These are phyloP conservation scores for Atlantisia rogersi DNA, from an alignment of 2,113 vertebrate species.

Conservation along the genomic window DNA sequence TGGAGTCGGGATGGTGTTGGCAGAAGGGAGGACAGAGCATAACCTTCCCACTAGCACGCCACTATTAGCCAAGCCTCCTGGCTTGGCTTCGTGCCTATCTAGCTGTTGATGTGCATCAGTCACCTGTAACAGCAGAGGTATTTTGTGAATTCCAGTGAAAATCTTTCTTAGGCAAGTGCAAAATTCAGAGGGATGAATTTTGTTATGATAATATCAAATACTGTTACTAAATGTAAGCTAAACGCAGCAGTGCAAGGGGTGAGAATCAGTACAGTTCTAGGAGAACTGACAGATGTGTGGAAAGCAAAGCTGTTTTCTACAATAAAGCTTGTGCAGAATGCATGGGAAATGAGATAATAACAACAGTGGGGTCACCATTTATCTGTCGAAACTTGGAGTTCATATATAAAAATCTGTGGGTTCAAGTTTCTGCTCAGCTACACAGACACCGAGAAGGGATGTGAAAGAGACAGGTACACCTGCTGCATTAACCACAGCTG, in stretches of 20 bases:
- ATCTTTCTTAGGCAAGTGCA: not conserved
- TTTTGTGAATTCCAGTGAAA: slow-evolving; percentile 7
- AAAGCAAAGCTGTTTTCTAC: not conserved
- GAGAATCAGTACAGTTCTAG: not conserved
- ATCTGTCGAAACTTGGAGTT: not conserved
- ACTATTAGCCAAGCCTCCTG: not conserved
- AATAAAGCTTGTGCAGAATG: not conserved
- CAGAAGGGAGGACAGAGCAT: not conserved
- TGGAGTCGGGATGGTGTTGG: not conserved
- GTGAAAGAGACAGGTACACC: not conserved
- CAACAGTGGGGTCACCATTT: not conserved
- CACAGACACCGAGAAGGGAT: not conserved
- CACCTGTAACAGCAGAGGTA: not conserved
- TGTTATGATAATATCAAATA: not conserved
- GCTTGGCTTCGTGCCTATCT: slow-evolving; percentile 1
- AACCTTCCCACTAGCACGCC: not conserved
- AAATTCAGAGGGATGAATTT: not conserved
- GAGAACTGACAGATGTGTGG: not conserved
- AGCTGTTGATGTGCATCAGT: slow-evolving; percentile 8
- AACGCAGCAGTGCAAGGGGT: not conserved
- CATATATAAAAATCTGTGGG: not conserved
- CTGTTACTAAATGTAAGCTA: not conserved
- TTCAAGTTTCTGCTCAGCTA: not conserved
- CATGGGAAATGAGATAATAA: not conserved
- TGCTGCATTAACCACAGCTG: slow-evolving; percentile 20